Evolutionary conservation across 2,113 vertebrate species (phyloP), one percentile per base, ranked within the genome.

Genomic region (Mesitornis unicolor): DNA sequence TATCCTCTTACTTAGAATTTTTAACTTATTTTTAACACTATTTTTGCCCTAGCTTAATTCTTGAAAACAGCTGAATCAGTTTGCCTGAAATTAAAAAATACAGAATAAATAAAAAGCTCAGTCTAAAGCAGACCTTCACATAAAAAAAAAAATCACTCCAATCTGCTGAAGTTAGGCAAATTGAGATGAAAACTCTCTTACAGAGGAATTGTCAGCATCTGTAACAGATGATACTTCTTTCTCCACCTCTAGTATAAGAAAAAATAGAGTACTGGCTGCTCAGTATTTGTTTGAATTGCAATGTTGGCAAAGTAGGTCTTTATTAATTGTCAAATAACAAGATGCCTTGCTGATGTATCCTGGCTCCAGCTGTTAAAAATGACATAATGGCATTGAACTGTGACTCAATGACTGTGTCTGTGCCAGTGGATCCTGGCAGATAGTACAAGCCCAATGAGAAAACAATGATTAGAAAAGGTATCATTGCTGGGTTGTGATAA

Each of bases 291-390:
- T 59, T 77, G 56, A 63, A 54, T 59, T 69, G 31, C 22, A 90
- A 2, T 45, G 35, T 61, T 80, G 67, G 54, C 50, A 76, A 83
- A 88, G 14, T 67, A 59, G 35, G 15, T 54, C 77, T 81, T 87
- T 60, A 75, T 84, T 86, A 79, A 59, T 80, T 92, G 90, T 60
- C 65, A 77, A 87, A 77, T 25, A 14, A 80, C 28, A 84, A 70
- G 85, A 74, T 0, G 4, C 59, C 60, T 95, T 90, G 82, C 65
- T 93, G 84, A 83, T 83, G 29, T 35, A 65, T 24, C 75, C 89
- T 83, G 93, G 78, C 36, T 93, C 50, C 75, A 90, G 84, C 59
- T 94, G 67, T 79, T 89, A 53, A 8, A 89, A 89, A 54, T 85
- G 61, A 85, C 70, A 54, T 70, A 76, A 93, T 17, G 70, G 57